phyloP scores from a whole-genome alignment of 2,113 vertebrate species.

The Syrmaticus mikado region DNA sequence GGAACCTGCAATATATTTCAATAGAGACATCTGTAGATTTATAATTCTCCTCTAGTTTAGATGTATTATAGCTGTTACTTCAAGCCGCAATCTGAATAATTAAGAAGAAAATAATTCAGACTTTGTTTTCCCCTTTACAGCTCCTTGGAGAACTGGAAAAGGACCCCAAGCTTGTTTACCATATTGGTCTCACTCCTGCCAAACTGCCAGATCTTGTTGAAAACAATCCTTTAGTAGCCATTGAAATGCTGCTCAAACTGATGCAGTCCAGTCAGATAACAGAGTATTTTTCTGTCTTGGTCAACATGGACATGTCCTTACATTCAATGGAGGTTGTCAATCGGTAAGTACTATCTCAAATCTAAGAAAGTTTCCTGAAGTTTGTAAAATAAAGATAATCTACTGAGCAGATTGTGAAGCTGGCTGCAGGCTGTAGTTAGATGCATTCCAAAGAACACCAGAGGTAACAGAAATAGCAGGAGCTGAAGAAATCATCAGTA shows the following conservation, averaged over 20 bases:
- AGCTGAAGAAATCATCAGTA: neutral
- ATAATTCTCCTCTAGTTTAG: neutral
- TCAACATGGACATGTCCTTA: constrained; percentile 99
- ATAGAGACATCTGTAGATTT: neutral
- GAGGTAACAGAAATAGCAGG: neutral
- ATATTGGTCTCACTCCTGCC: constrained; percentile 93
- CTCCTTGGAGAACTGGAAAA: constrained; percentile 95
- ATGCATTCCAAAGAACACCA: neutral
- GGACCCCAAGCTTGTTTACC: constrained; percentile 97
- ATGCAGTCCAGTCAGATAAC: constrained; percentile 99
- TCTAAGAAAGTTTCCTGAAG: neutral
- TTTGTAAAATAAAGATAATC: neutral
- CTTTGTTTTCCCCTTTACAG: constrained; percentile 67
- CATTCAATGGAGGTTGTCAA: constrained; percentile 99
- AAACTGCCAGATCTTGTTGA: constrained; percentile 97
- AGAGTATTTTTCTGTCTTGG: constrained; percentile 96
- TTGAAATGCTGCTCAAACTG: constrained; percentile 98
- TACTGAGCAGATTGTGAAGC: neutral
- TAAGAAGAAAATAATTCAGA: neutral
- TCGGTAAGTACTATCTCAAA: constrained; percentile 79
- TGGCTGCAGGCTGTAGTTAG: neutral
- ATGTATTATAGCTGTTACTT: neutral
- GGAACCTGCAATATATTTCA: neutral
- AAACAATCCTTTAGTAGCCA: constrained; percentile 98
- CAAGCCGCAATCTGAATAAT: neutral